These are phyloP conservation scores for Jacana jacana DNA, from an alignment of 2,113 vertebrate genomes.

Conservation along the genomic window DNA sequence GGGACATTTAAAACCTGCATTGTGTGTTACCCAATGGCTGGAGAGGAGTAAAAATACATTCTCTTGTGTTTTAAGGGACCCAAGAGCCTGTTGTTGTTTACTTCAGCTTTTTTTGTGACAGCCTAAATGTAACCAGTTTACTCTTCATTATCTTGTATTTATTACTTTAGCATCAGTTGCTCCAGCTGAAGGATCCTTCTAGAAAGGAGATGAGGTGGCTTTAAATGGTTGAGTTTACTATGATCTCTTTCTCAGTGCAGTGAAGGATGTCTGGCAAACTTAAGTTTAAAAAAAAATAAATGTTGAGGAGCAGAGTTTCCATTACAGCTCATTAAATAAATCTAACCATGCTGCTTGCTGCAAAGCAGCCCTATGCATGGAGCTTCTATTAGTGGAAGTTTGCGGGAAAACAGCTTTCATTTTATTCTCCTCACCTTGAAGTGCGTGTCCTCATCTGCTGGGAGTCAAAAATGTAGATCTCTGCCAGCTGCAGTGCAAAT, in stretches of 20 bases:
- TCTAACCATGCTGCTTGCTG: not conserved
- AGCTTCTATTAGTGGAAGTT: not conserved
- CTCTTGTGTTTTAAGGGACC: not conserved
- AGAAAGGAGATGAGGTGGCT: not conserved
- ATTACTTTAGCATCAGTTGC: not conserved
- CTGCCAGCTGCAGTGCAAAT: constrained; percentile 53
- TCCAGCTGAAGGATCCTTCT: not conserved
- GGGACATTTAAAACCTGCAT: not conserved
- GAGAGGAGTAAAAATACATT: constrained; percentile 5
- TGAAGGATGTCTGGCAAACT: constrained; percentile 24
- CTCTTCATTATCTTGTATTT: constrained; percentile 13
- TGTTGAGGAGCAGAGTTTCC: constrained; percentile 12
- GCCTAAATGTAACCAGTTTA: constrained; percentile 21
- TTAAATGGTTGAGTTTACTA: not conserved
- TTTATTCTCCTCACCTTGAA: constrained; percentile 53
- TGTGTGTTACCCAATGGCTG: not conserved
- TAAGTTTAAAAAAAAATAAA: not conserved
- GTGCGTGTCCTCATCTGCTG: constrained; percentile 4
- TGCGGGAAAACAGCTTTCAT: constrained; percentile 18
- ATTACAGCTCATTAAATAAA: constrained; percentile 42
- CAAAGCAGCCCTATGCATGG: not conserved
- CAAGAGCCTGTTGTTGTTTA: not conserved
- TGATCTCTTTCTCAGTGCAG: not conserved
- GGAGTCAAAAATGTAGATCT: constrained; percentile 21
- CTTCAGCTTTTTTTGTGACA: not conserved